Base-by-base conservation (phyloP, 2,797 vertebrate genomes). In the Sebastes alutus region DNA sequence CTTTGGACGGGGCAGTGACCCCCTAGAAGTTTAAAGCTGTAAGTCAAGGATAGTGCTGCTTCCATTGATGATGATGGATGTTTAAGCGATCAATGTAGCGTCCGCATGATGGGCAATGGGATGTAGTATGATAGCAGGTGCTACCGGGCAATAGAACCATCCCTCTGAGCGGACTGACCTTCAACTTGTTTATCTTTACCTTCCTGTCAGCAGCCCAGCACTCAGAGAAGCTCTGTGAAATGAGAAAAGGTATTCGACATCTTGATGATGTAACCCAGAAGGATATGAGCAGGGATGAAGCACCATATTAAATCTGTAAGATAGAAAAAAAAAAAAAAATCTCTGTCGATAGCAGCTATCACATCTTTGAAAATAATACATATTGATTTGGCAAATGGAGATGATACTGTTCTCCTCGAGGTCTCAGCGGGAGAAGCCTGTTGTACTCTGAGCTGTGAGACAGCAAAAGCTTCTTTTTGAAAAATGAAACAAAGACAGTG, bases 331-430 rank as follows among this genome's bases (percentile, higher is more conserved):
- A 42, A 66, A 77, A 22, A 60, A 64, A 46, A 55, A 25, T 29
- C 13, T 55, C 68, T 67, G 80, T 88, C 73, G 78, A 85, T 86
- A 82, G 46, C 81, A 68, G 67, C 77, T 1, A 76, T 65, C 46
- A 18, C 67, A 62, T 81, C 83, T 91, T 78, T 73, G 68, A 86
- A 82, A 91, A 87, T 82, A 73, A 85, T 70, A 69, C 52, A 68
- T 84, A 93, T 92, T 81, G 88, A 91, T 92, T 84, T 27, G 33
- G 58, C 3, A 74, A 83, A 85, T 81, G 46, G 62, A 81, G 81
- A 68, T 33, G 32, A 56, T 82, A 79, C 72, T 90, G 80, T 89
- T 86, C 70, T 72, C 61, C 60, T 81, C 67, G 62, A 87, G 87
- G 78, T 86, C 72, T 89, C 70, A 23, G 72, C 10, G 13, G 75